phyloP scores from a whole-genome alignment of 2,113 vertebrate genomes.

The Indicator maculatus region DNA sequence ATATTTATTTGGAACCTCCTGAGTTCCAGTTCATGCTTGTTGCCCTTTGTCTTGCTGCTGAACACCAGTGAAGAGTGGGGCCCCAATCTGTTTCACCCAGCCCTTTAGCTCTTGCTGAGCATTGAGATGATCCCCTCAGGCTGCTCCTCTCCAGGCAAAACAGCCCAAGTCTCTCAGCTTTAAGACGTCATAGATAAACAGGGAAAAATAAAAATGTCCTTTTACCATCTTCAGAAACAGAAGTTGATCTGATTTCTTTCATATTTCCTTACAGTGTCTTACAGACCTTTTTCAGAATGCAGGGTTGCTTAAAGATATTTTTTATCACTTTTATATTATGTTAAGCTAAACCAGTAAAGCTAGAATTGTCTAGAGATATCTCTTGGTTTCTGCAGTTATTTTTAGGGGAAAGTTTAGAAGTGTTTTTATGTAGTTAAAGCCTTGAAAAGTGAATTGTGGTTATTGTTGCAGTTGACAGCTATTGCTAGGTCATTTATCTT shows the following conservation, averaged over 20 bases:
- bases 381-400: not conserved
- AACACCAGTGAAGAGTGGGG: too few species aligned
- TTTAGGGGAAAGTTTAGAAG: not conserved
- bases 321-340: accelerated
- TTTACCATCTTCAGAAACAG: not conserved
- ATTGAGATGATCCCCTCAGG: too few species aligned
- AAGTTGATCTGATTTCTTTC: not conserved
- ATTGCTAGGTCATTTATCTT: not conserved
- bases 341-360: not conserved
- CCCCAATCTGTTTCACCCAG: too few species aligned
- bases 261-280: not conserved
- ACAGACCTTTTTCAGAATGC: not conserved
- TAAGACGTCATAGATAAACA: not conserved
- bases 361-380: not conserved
- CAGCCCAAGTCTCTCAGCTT: too few species aligned
- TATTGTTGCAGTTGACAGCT: not conserved
- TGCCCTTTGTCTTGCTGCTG: too few species aligned
- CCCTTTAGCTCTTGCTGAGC: too few species aligned
- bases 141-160: too few species aligned
- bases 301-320: not conserved
- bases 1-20: too few species aligned
- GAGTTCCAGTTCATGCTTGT: too few species aligned
- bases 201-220: not conserved
- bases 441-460: not conserved
- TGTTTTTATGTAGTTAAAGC: not conserved